These are phyloP conservation scores for Hoplodrina ambigua DNA, from an alignment of 2,888 invertebrate genomes.

Conservation along the genomic window DNA sequence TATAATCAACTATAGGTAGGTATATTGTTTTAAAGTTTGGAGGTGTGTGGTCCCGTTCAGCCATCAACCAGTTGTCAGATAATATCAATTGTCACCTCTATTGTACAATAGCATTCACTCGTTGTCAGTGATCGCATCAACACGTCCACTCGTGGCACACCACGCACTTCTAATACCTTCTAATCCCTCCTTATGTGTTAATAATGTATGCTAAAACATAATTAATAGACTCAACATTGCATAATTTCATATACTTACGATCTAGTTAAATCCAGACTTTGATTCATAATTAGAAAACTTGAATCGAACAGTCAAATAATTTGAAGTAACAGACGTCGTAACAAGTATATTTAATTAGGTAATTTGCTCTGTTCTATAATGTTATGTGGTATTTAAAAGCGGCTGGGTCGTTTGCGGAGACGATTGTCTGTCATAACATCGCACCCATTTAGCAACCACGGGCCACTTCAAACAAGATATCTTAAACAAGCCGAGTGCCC, in stretches of 20 bases:
- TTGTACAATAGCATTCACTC: slow-evolving; percentile 68
- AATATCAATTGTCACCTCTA: slow-evolving; percentile 75
- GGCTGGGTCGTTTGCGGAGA: slow-evolving; percentile 62
- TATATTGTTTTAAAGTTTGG: slow-evolving; percentile 30
- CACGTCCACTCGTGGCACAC: slow-evolving; percentile 53
- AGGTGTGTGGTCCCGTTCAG: slow-evolving; percentile 78
- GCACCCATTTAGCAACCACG: slow-evolving; percentile 68
- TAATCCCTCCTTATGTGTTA: slow-evolving; percentile 67
- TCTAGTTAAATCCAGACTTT: slow-evolving; percentile 40
- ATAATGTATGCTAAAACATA: slow-evolving; percentile 48
- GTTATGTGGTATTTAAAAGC: slow-evolving; percentile 46
- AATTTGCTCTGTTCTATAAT: slow-evolving; percentile 45
- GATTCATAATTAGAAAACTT: slow-evolving; percentile 39
- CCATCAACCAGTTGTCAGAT: slow-evolving; percentile 79
- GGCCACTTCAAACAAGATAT: slow-evolving; percentile 76
- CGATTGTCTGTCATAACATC: slow-evolving; percentile 78
- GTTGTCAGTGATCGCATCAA: slow-evolving; percentile 74
- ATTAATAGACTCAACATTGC: slow-evolving; percentile 53
- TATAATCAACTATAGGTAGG: slow-evolving; percentile 40
- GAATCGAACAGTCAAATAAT: slow-evolving; percentile 39
- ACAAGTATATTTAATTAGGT: slow-evolving; percentile 49
- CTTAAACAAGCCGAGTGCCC: slow-evolving; percentile 64
- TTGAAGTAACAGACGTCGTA: slow-evolving; percentile 36
- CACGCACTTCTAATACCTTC: slow-evolving; percentile 63
- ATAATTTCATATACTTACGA: slow-evolving; percentile 52